phyloP scores from a whole-genome alignment of 2,113 vertebrate species.

The Buteo buteo region DNA sequence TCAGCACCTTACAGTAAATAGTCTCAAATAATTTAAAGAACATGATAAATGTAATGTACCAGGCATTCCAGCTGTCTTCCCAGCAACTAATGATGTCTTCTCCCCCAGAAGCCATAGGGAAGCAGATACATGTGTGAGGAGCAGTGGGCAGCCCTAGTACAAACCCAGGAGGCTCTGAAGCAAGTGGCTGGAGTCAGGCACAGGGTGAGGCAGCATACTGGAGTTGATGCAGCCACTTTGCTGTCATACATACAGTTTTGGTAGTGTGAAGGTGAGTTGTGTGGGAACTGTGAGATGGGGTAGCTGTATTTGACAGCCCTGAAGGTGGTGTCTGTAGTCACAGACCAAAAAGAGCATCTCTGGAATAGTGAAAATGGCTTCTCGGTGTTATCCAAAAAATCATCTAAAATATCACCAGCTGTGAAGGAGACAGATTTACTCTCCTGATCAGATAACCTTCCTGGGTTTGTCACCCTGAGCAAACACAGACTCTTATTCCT shows the following conservation, averaged over 20 bases:
- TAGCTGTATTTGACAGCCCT: not conserved
- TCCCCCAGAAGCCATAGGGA: not conserved
- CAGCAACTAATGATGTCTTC: not conserved
- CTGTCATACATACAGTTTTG: not conserved
- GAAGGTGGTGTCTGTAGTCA: not conserved
- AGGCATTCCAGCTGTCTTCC: not conserved
- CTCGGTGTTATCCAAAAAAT: not conserved
- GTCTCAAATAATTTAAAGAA: not conserved
- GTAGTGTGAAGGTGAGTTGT: not conserved
- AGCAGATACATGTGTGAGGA: not conserved
- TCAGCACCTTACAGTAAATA: not conserved
- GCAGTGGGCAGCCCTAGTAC: not conserved
- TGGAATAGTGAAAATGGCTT: not conserved
- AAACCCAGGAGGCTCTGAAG: not conserved
- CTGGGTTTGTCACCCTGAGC: not conserved
- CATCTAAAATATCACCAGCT: not conserved
- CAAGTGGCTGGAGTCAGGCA: fast-evolving
- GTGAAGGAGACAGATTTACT: not conserved
- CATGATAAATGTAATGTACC: not conserved
- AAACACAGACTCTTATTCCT: not conserved
- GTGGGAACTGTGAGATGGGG: not conserved
- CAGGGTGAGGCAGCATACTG: not conserved
- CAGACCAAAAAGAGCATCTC: not conserved
- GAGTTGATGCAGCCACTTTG: not conserved
- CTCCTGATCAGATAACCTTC: not conserved